A percentile compares a stretch with the other conserved stretches of the same genome.
Conservation (phyloP, 2,113 vertebrate species). For the Daubentonia madagascariensis region DNA sequence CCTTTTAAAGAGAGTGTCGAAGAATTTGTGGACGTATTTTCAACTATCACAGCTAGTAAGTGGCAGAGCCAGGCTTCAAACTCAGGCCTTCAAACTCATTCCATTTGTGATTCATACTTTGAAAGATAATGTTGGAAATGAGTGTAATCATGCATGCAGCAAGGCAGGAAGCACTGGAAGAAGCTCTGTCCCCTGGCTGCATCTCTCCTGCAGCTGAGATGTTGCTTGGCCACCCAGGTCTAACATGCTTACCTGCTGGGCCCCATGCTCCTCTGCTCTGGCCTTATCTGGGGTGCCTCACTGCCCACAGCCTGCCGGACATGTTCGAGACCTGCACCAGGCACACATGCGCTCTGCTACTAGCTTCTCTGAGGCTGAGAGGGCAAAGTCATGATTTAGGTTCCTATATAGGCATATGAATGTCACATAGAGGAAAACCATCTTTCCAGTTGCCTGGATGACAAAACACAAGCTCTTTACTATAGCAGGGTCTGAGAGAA, state of each 20-base stretch:
- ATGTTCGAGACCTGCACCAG: not conserved
- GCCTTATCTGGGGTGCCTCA: not conserved
- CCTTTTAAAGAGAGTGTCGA: not conserved
- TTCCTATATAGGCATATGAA: not conserved
- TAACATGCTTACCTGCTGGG: rapidly evolving
- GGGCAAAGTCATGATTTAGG: not conserved
- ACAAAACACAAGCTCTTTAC: not conserved
- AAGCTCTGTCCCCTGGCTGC: not conserved
- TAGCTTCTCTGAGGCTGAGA: not conserved
- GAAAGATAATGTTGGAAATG: not conserved
- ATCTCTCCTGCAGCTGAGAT: not conserved
- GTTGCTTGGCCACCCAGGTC: not conserved
- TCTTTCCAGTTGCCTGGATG: not conserved
- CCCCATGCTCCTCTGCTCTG: not conserved
- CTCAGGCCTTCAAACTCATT: not conserved
- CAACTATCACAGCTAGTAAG: not conserved
- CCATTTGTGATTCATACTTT: not conserved
- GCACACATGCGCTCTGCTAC: rapidly evolving
- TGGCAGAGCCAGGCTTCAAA: not conserved
- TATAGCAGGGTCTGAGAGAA: not conserved
- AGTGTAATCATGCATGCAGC: not conserved
- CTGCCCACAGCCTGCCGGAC: not conserved
- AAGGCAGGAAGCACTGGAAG: not conserved
- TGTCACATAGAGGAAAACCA: not conserved
- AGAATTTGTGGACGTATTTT: not conserved